A percentile compares a stretch with the other conserved stretches of the same genome.
These are phyloP conservation scores for Ephydatia muelleri DNA, from an alignment of 37 sponge, comb jelly and placozoan genomes.

Conservation along the genomic window DNA sequence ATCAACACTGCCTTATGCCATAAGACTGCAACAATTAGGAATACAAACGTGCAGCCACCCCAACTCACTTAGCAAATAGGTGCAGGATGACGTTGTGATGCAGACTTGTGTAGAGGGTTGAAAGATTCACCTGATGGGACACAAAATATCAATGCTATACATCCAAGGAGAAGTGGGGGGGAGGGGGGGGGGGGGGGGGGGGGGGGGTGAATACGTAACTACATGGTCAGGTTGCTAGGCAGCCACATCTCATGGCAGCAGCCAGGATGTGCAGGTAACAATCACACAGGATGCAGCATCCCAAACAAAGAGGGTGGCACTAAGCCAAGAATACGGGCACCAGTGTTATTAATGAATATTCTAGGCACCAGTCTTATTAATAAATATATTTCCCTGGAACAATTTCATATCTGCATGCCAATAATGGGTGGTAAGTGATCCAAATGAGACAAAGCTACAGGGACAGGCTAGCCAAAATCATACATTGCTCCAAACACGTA, in stretches of 20 bases:
- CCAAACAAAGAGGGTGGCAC: neutral
- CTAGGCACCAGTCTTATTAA: too few relatives aligned
- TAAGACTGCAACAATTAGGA: too few relatives aligned
- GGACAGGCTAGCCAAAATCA: too few relatives aligned
- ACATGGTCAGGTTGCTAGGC: neutral
- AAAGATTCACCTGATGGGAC: slow-evolving; percentile 61
- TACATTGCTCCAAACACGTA: too few relatives aligned
- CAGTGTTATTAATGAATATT: too few relatives aligned
- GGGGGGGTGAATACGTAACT: too few relatives aligned
- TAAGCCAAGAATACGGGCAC: neutral
- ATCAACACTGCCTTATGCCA: too few relatives aligned
- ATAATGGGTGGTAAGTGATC: too few relatives aligned
- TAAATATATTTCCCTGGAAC: too few relatives aligned
- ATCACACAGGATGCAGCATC: neutral
- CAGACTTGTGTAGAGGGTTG: slow-evolving; percentile 68
- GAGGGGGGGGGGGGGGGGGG: neutral
- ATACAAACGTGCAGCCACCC: too few relatives aligned
- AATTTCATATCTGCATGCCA: too few relatives aligned
- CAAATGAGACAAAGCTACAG: too few relatives aligned
- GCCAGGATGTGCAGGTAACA: neutral
- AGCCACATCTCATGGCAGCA: neutral
- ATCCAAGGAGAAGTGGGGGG: neutral
- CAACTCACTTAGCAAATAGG: slow-evolving; percentile 79
- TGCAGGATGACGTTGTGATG: slow-evolving; percentile 76
- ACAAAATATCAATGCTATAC: neutral